Evolutionary conservation across 2,113 vertebrate genomes (phyloP).

Genomic region (Penelope pileata): DNA sequence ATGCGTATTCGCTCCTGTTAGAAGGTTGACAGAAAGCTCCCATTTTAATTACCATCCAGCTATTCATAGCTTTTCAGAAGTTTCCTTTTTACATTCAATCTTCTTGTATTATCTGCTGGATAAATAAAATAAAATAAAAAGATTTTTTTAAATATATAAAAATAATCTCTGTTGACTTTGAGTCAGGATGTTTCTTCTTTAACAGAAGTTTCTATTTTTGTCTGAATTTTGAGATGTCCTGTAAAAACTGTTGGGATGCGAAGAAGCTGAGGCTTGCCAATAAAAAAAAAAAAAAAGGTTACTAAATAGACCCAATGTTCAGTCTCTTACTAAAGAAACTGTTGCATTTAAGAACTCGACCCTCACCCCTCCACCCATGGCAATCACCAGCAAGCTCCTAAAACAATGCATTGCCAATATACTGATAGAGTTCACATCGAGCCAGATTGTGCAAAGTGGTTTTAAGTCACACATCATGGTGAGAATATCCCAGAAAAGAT

Average conservation of each 20-base stretch:
- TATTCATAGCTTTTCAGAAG: neutral
- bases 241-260: neutral
- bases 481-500: neutral
- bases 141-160: neutral
- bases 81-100: neutral
- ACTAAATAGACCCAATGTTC: no score
- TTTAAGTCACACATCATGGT: neutral
- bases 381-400: neutral
- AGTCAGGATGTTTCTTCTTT: neutral
- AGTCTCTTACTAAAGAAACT: neutral
- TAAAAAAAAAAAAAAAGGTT: neutral
- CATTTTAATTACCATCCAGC: neutral
- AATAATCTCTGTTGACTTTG: neutral
- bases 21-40: neutral
- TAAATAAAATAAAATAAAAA: neutral
- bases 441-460: neutral
- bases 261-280: neutral
- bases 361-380: accelerated
- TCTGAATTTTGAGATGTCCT: neutral
- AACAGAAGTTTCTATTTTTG: neutral
- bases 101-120: neutral
- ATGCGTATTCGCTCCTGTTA: neutral
- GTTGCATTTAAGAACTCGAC: neutral
- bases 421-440: neutral
- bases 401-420: neutral